Percentiles rank a stretch among this genome's conserved stretches.
Conservation (phyloP, 2,888 invertebrate species). For the Ormia ochracea region DNA sequence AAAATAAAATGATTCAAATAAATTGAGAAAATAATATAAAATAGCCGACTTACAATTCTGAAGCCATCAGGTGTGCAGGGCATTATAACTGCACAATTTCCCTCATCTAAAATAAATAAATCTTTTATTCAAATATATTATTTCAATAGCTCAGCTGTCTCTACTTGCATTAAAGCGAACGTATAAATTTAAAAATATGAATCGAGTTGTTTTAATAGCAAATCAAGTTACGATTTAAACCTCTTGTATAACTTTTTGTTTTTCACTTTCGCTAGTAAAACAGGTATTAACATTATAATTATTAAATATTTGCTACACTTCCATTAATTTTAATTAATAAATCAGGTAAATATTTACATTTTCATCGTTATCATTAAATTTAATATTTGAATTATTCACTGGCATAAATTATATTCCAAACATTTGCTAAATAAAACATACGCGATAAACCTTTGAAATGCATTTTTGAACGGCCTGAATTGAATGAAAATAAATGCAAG, state of each 20-base stretch:
- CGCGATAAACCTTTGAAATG: not conserved
- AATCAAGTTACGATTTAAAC: conserved; percentile 27
- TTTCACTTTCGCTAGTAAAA: not conserved
- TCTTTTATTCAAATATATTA: not conserved
- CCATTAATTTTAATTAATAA: conserved; percentile 18
- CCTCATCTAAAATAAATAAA: not conserved
- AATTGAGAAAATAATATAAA: not conserved
- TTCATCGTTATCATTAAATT: conserved; percentile 29
- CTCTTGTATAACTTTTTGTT: conserved; percentile 22
- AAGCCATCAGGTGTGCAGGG: conserved; percentile 20
- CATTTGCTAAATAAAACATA: not conserved
- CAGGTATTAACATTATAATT: not conserved
- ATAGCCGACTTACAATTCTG: not conserved
- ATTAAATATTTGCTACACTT: not conserved
- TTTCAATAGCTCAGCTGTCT: not conserved
- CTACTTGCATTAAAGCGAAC: not conserved
- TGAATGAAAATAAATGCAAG: conserved; percentile 35
- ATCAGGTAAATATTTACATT: conserved; percentile 16
- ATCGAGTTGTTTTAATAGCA: conserved; percentile 20
- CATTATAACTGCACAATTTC: conserved; percentile 37
- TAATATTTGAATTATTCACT: conserved; percentile 36
- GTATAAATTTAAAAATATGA: not conserved
- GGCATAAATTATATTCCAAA: conserved; percentile 31
- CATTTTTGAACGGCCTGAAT: not conserved
- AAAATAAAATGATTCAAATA: not conserved